Conservation (phyloP, 2,113 vertebrate species). For the Pelmatolapia mariae region DNA sequence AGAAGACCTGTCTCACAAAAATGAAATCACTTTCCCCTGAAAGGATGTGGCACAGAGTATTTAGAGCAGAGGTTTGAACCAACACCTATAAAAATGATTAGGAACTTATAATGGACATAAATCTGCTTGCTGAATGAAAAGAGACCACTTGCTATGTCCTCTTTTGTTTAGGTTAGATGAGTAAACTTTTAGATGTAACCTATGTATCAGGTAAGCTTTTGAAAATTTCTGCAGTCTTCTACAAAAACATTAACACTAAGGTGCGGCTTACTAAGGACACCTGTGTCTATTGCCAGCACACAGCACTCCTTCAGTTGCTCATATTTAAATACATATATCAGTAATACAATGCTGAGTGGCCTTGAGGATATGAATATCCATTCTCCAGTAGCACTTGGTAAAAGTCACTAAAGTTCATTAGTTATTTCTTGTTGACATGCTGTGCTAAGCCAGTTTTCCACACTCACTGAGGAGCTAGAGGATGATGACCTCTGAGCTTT, state of each 20-base stretch:
- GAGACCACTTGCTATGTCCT: not conserved
- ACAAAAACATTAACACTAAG: not conserved
- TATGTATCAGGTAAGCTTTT: not conserved
- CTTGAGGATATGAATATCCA: not conserved
- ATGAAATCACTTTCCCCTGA: not conserved
- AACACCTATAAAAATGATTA: not conserved
- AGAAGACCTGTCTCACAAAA: not conserved
- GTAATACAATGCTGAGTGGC: not conserved
- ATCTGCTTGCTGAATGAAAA: not conserved
- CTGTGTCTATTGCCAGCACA: not conserved
- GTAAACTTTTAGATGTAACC: not conserved
- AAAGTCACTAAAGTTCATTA: not conserved
- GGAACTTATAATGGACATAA: not conserved
- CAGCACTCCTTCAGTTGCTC: not conserved
- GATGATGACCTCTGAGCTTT: conserved; percentile 62
- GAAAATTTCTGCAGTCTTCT: not conserved
- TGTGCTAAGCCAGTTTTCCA: not conserved
- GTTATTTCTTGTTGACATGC: not conserved
- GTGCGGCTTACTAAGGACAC: not conserved
- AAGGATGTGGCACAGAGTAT: not conserved
- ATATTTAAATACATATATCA: not conserved
- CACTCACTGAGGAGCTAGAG: conserved; percentile 57
- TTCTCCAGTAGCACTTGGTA: not conserved
- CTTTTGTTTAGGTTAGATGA: not conserved
- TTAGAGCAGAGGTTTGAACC: not conserved